These are phyloP conservation scores for Osmoderma eremita DNA, from an alignment of 2,888 invertebrate genomes.

Conservation along the genomic window DNA sequence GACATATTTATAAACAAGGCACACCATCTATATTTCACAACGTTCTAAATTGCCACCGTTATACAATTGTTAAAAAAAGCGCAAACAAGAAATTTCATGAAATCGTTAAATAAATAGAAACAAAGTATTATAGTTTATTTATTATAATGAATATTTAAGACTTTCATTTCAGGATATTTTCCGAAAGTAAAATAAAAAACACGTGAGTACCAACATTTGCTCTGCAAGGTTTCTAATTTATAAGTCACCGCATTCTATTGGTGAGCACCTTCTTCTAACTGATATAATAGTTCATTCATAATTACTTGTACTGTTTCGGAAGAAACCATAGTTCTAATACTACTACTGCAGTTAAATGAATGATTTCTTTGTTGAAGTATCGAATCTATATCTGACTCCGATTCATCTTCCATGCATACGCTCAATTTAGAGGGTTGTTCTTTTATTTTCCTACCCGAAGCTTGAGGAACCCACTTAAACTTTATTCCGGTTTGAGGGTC, in stretches of 20 bases:
- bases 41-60: too few species aligned
- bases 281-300: constrained; percentile 34
- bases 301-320: constrained; percentile 40
- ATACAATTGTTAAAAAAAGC: too few species aligned
- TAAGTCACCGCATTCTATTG: neutral
- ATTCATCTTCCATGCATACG: constrained; percentile 42
- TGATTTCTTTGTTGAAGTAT: constrained; percentile 16
- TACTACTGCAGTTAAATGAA: constrained; percentile 34
- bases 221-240: too few species aligned
- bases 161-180: too few species aligned
- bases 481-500: constrained; percentile 42
- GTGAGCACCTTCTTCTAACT: constrained; percentile 22
- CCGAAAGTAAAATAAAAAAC: too few species aligned
- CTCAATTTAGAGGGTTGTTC: constrained; percentile 42
- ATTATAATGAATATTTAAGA: too few species aligned
- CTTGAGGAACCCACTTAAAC: constrained; percentile 39
- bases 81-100: too few species aligned
- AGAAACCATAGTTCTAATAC: constrained; percentile 35
- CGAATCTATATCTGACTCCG: constrained; percentile 42
- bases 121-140: too few species aligned
- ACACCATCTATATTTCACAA: neutral
- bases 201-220: too few species aligned
- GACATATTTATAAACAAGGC: neutral
- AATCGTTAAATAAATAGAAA: too few species aligned
- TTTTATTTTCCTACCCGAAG: constrained; percentile 19